A percentile compares a stretch with the other conserved stretches of the same genome.
phyloP scores from a whole-genome alignment of 2,888 invertebrate genomes.

The Pollenia labialis region DNA sequence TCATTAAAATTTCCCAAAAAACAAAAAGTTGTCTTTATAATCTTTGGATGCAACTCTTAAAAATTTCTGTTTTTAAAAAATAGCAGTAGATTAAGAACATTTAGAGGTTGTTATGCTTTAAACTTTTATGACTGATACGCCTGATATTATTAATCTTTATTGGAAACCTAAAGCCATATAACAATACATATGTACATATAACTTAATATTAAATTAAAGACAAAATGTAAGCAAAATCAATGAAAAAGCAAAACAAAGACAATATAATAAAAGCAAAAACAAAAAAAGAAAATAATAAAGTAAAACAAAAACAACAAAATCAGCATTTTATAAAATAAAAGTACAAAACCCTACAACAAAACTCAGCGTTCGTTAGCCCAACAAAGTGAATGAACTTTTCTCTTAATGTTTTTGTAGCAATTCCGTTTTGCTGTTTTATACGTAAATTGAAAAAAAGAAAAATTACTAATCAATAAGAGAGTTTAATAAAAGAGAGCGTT shows the following conservation, averaged over 20 bases:
- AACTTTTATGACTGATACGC: conserved; percentile 44
- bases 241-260: conserved; percentile 40
- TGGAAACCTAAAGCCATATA: conserved; percentile 53
- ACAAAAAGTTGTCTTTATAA: too few relatives aligned
- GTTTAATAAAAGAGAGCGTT: not conserved
- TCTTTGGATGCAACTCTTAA: too few relatives aligned
- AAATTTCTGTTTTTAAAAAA: too few relatives aligned
- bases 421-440: conserved; percentile 70
- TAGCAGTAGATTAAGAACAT: too few relatives aligned
- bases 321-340: conserved; percentile 57
- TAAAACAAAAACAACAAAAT: conserved; percentile 47
- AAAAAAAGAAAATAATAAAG: conserved; percentile 7
- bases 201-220: conserved; percentile 26
- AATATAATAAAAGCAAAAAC: conserved; percentile 32
- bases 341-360: conserved; percentile 67
- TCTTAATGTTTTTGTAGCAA: conserved; percentile 78
- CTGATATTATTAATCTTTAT: conserved; percentile 62
- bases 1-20: too few relatives aligned
- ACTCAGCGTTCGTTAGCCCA: conserved; percentile 70
- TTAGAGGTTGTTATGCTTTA: too few relatives aligned
- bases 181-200: not conserved
- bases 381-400: conserved; percentile 79
- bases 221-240: conserved; percentile 30
- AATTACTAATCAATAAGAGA: conserved; percentile 32
- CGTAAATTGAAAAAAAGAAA: conserved; percentile 56